A percentile compares a stretch with the other conserved stretches of the same genome.
Evolutionary conservation across 2,113 vertebrate genomes (phyloP).

Genomic region (Semnopithecus entellus): DNA sequence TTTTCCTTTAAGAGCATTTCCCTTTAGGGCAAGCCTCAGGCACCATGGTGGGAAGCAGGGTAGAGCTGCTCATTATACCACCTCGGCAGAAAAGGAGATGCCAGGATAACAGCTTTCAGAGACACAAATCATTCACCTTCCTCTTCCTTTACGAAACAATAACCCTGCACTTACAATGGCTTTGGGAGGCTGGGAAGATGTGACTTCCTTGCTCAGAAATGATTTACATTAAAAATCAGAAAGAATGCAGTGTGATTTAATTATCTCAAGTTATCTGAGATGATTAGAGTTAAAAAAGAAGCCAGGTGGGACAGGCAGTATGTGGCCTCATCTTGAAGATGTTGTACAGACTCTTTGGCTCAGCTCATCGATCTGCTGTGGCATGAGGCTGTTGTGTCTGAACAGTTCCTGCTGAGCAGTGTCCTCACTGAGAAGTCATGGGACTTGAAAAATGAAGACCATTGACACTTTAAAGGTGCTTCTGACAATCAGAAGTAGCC

Average conservation of each 20-base stretch:
- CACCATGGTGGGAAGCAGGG: background rate
- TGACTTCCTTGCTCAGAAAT: background rate
- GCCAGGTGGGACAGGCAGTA: slow-evolving; percentile 42
- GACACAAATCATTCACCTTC: slow-evolving; percentile 9
- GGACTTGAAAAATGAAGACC: background rate
- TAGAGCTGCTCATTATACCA: background rate
- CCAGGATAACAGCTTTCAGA: background rate
- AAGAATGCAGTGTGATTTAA: slow-evolving; percentile 57
- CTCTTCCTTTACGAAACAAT: background rate
- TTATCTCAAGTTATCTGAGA: slow-evolving; percentile 41
- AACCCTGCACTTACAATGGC: background rate
- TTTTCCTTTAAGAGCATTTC: background rate
- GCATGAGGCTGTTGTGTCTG: background rate
- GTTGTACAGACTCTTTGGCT: background rate
- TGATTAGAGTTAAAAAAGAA: background rate
- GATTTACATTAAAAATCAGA: slow-evolving; percentile 38
- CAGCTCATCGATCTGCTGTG: background rate
- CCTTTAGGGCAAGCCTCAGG: background rate
- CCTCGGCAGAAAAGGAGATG: background rate
- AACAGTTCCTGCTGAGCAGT: background rate
- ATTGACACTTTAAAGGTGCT: background rate
- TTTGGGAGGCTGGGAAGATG: background rate
- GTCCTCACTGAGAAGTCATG: background rate
- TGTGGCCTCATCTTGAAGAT: background rate
- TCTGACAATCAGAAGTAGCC: background rate